A percentile compares a stretch with the other conserved stretches of the same genome.
phyloP scores from a whole-genome alignment of 2,113 vertebrate species.

The Echinops telfairi region DNA sequence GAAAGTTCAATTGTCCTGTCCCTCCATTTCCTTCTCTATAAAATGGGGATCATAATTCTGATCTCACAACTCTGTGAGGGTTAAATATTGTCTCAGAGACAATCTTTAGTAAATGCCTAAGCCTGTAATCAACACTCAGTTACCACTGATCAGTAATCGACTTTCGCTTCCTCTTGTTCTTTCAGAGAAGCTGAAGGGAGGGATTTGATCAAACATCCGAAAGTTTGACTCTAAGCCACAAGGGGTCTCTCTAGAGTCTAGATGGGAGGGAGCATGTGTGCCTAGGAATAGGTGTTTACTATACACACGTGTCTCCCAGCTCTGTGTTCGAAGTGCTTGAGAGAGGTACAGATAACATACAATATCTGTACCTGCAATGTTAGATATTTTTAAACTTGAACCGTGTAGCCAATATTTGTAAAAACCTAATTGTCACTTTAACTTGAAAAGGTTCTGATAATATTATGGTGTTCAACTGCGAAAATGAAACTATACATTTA shows the following conservation, averaged over 20 bases:
- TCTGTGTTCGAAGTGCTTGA: background rate
- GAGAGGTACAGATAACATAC: background rate
- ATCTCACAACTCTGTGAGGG: background rate
- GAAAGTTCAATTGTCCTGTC: background rate
- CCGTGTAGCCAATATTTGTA: background rate
- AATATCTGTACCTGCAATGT: background rate
- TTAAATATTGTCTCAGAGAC: background rate
- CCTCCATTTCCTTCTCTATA: background rate
- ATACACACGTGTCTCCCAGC: slow-evolving; percentile 10
- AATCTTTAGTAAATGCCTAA: background rate
- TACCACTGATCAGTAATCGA: background rate
- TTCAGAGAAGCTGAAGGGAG: background rate
- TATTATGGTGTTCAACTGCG: slow-evolving; percentile 19
- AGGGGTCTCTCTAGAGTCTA: background rate
- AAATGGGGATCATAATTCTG: background rate
- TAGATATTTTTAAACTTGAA: background rate
- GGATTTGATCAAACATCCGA: background rate
- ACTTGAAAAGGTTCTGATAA: background rate
- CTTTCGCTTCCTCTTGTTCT: background rate
- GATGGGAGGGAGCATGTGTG: background rate
- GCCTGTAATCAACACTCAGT: background rate
- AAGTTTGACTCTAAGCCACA: slow-evolving; percentile 31
- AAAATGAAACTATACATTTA: background rate
- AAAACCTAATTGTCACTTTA: slow-evolving; percentile 6
- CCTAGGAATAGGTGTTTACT: background rate